Base-by-base conservation (phyloP, 2,113 vertebrate genomes). In the Uropsilus gracilis region DNA sequence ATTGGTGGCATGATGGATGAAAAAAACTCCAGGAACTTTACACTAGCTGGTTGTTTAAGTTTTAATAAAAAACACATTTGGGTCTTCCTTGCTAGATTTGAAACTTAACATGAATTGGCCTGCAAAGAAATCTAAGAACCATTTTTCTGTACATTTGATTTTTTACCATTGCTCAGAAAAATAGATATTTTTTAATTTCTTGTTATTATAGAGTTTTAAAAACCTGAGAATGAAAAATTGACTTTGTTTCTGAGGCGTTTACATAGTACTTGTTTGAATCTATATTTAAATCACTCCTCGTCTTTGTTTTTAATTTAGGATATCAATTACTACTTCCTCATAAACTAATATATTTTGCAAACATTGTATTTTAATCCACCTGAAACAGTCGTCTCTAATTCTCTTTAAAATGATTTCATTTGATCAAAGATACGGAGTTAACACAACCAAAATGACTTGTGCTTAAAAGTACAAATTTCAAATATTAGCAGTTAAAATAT, bases 41-140 rank as follows among this genome's bases (percentile, higher is more conserved):
- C 68, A 97, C 80, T 90, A 91, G 48, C 50, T 97, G 85, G 34
- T 95, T 97, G 92, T 94, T 98, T 85, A 97, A 96, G 8, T 89
- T 96, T 96, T 98, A 98, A 97, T 97, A 94, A 87, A 97, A 98
- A 98, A 95, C 96, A 98, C 73, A 86, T 55, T 97, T 95, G 28
- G 55, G 73, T 96, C 75, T 87, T 96, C 97, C 96, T 92, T 90
- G 80, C 42, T 96, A 64, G 89, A 93, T 92, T 55, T 96, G 75
- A 98, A 92, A 90, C 39, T 92, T 93, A 89, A 97, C 20, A 48
- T 93, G 94, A 97, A 96, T 96, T 96, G 39, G 66, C 66, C 91
- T 95, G 37, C 14, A 78, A 94, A 50, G 66, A 96, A 96, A 82
- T 94, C 73, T 97, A 94, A 94, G 91, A 77, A 94, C 92, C 68